Evolutionary conservation across 2,888 invertebrate species (phyloP).

Genomic region (Unio pictorum): DNA sequence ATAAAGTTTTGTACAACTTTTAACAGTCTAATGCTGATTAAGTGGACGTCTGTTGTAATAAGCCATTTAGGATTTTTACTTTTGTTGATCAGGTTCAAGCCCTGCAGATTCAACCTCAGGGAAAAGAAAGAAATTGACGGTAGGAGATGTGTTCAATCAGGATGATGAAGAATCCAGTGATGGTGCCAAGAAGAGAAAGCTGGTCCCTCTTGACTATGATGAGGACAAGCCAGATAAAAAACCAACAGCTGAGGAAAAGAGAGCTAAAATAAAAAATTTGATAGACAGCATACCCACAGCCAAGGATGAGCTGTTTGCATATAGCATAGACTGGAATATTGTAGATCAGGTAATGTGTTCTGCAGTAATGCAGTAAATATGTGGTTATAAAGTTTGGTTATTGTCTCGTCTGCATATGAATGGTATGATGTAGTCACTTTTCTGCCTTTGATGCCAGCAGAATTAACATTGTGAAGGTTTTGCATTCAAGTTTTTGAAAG

Average conservation of each 20-base stretch:
- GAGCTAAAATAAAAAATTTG: conserved; percentile 94
- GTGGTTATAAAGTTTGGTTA: no score
- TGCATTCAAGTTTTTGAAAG: no score
- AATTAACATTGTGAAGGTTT: no score
- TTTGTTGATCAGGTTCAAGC: conserved; percentile 14
- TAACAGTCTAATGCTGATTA: no score
- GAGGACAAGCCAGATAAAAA: conserved; percentile 45
- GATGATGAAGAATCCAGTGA: conserved; percentile 77
- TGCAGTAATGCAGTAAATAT: background rate
- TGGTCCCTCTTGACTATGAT: conserved; percentile 71
- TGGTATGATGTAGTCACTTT: no score
- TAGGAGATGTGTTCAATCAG: conserved; percentile 88
- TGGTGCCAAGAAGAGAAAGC: conserved; percentile 81
- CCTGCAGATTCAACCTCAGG: conserved; percentile 34
- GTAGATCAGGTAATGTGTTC: conserved; percentile 77
- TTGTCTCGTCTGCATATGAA: no score
- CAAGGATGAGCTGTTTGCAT: conserved; percentile 96
- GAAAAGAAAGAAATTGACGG: conserved; percentile 82
- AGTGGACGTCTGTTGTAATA: background rate
- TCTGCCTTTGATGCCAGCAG: no score
- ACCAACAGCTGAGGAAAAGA: conserved; percentile 86
- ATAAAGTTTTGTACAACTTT: no score
- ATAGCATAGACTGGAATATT: conserved; percentile 91
- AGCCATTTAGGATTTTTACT: background rate
- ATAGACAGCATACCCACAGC: conserved; percentile 99